Base-by-base conservation (phyloP, 2,888 invertebrate genomes). In the Epinotia nisella region DNA sequence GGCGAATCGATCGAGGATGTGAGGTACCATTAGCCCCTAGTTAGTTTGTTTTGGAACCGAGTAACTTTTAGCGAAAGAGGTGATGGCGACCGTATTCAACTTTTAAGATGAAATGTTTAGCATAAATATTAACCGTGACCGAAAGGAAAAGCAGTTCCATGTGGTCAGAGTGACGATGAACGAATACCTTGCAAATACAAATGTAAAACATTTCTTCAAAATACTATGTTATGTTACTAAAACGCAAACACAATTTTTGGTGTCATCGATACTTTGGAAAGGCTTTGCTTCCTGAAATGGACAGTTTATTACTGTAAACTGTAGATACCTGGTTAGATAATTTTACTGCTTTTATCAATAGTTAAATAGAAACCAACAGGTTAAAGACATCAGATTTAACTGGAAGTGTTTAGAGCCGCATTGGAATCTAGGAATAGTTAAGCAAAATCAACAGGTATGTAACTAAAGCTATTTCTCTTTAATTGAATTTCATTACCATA, bases 401-500 rank as follows among this genome's bases (percentile, higher is more conserved):
- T 72, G 67, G 67, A 68, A 68, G 72, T 72, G 72, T 72, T 61
- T 45, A 66, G 45, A 62, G 39, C 59, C 29, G 49, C 67, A 67
- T 60, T 72, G 72, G 55, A 55, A 67, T 66, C 72, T 62, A 56
- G 72, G 62, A 82, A 85, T 84, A 84, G 85, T 82, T 81, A 83
- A 81, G 85, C 81, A 80, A 82, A 84, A 88, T 87, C 85, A 84
- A 82, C 84, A 83, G 82, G 82, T 82, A 84, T 58, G 70, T 56
- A 66, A 74, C 70, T 75, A 61, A 66, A 80, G 84, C 87, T 86
- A 86, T 90, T 87, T 85, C 85, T 83, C 85, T 88, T 89, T 90
- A 91, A 90, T 90, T 91, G 88, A 89, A 90, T 90, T 81, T 84
- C 87, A 89, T 91, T 90, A 89, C 84, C 85, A 87, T 87, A 87